Percentiles rank a stretch among this genome's conserved stretches.
Conservation (phyloP, 2,797 vertebrate species). For the Tangara arthus region DNA sequence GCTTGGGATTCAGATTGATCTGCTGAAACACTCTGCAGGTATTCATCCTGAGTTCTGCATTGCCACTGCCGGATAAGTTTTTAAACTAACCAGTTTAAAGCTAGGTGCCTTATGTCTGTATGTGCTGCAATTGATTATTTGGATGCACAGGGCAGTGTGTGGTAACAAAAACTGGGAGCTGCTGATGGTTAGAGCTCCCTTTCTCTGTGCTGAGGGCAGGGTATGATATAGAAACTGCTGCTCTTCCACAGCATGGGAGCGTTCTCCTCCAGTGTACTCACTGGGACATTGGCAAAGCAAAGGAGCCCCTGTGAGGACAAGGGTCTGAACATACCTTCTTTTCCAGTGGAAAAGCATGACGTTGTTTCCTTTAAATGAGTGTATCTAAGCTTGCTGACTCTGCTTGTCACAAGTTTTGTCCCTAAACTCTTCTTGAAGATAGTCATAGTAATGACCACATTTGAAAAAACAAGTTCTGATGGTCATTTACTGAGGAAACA, state of each 20-base stretch:
- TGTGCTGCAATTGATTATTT: neutral
- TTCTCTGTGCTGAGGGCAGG: neutral
- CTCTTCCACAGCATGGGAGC: neutral
- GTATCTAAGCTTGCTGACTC: neutral
- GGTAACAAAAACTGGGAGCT: neutral
- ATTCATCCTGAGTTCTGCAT: fast-evolving
- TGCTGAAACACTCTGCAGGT: neutral
- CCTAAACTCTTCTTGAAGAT: neutral
- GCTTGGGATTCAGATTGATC: neutral
- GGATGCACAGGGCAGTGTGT: neutral
- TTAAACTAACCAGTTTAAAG: neutral
- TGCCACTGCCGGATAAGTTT: neutral
- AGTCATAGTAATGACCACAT: neutral
- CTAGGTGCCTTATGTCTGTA: neutral
- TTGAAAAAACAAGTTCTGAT: neutral
- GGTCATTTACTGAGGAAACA: neutral
- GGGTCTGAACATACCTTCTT: neutral
- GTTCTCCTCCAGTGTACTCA: neutral
- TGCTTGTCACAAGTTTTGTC: neutral
- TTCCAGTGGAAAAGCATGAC: neutral
- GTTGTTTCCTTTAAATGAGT: neutral
- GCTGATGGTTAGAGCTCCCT: neutral
- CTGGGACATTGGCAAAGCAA: neutral
- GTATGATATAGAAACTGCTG: neutral
- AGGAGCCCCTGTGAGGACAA: neutral